Evolutionary conservation across 2,888 invertebrate species (phyloP).

Genomic region (Tetrapedia diversipes): DNA sequence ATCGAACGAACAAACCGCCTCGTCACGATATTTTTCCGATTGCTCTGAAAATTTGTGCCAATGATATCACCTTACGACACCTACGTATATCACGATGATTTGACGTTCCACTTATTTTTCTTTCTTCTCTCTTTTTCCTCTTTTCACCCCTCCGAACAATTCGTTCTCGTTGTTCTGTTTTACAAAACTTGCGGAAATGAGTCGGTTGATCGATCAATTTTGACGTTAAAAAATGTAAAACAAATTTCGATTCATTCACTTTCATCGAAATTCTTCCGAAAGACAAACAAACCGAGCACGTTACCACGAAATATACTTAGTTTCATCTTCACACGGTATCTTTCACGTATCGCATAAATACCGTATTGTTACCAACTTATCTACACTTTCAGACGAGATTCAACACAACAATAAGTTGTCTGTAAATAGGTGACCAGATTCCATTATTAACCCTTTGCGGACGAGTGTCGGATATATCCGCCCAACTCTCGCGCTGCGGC

Average conservation of each 20-base stretch:
- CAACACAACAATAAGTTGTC: not conserved
- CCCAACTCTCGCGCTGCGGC: too few relatives aligned
- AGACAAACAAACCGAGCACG: not conserved
- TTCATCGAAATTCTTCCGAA: not conserved
- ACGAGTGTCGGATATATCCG: too few relatives aligned
- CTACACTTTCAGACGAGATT: not conserved
- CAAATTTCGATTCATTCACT: not conserved
- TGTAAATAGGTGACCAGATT: not conserved
- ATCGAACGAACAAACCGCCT: constrained; percentile 16
- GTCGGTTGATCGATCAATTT: too few relatives aligned
- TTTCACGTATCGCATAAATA: not conserved
- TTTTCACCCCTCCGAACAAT: not conserved
- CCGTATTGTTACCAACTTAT: not conserved
- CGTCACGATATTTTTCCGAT: constrained; percentile 35
- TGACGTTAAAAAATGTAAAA: too few relatives aligned
- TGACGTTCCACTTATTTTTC: not conserved
- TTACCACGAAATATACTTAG: not conserved
- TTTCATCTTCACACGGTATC: not conserved
- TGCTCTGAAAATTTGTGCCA: not conserved
- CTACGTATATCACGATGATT: too few relatives aligned
- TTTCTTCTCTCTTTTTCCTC: not conserved
- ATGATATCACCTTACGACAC: not conserved
- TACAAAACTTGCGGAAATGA: too few relatives aligned
- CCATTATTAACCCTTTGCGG: too few relatives aligned
- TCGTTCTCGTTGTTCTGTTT: not conserved